A percentile compares a stretch with the other conserved stretches of the same genome.
phyloP scores from a whole-genome alignment of 2,888 invertebrate genomes.

The Leptinotarsa juncta region DNA sequence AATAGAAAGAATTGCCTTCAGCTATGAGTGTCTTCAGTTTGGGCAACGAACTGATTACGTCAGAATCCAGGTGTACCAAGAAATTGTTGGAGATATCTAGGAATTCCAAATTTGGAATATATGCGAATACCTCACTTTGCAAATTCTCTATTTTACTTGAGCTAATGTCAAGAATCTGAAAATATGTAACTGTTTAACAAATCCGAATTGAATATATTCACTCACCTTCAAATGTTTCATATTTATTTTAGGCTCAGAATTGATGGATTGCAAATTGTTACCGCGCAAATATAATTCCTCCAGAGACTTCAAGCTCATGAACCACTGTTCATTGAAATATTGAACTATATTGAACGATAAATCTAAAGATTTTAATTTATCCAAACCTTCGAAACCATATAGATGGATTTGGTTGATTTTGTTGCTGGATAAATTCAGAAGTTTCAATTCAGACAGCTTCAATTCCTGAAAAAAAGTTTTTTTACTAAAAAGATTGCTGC shows the following conservation, averaged over 20 bases:
- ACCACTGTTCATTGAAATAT: slow-evolving; percentile 69
- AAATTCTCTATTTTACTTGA: slow-evolving; percentile 71
- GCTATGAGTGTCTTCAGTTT: slow-evolving; percentile 69
- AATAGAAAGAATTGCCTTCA: slow-evolving; percentile 71
- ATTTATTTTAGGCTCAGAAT: slow-evolving; percentile 70
- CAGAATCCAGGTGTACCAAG: slow-evolving; percentile 68
- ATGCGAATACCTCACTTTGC: slow-evolving; percentile 67
- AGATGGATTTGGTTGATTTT: slow-evolving; percentile 73
- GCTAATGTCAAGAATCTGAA: slow-evolving; percentile 71
- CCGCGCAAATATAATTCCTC: slow-evolving; percentile 71
- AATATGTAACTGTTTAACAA: slow-evolving; percentile 30
- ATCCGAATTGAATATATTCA: background rate
- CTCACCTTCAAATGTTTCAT: slow-evolving; percentile 69
- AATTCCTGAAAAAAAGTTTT: slow-evolving; percentile 64
- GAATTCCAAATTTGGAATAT: slow-evolving; percentile 69
- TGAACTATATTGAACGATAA: slow-evolving; percentile 74
- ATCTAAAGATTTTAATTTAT: slow-evolving; percentile 69
- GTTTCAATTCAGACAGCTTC: slow-evolving; percentile 67
- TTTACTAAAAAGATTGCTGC: background rate
- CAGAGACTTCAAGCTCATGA: slow-evolving; percentile 70
- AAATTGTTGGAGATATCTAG: slow-evolving; percentile 74
- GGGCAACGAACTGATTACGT: slow-evolving; percentile 67
- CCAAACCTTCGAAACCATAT: slow-evolving; percentile 71
- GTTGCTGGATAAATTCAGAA: slow-evolving; percentile 71
- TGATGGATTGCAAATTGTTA: slow-evolving; percentile 70